Evolutionary conservation across 2,113 vertebrate genomes (phyloP), one percentile per base, ranked within the genome.

Genomic region (Lagopus leucura): DNA sequence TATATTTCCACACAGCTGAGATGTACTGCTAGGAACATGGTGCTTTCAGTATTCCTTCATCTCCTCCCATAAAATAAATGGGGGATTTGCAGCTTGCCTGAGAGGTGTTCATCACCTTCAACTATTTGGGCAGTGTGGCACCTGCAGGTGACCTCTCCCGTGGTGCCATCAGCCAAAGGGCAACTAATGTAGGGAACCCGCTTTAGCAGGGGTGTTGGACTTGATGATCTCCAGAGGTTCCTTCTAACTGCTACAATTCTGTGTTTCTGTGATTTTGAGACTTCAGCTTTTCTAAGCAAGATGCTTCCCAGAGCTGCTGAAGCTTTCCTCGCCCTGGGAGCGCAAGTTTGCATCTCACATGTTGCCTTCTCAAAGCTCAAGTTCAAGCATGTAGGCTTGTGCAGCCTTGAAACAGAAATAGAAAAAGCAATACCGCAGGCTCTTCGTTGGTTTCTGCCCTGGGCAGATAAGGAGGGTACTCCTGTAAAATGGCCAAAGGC

Each of bases 391-490:
- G 83, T n/a, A 73, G 48, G 11, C 34, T 84, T 28, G 13, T 38
- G 28, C 21, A 70, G 76, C 48, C 57, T n/a, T 69, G 40, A 45
- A 75, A 61, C 40, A 90, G 87, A 78, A 91, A 70, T 10, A 82
- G 73, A 86, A 90, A 66, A 65, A 43, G n/a, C 25, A 77, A 92
- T 52, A 90, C 85, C 76, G 1, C 85, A 91, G 48, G 38, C 36
- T 86, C 15, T 75, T 52, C 65, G 73, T 13, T 15, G 50, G 83
- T 66, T 91, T 92, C 91, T 96, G 96, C 86, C 82, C 25, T 7
- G 8, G 36, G 47, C 71, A 91, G 95, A 97, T 97, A 96, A 96
- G 75, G 74, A n/a, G 8, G 18, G 30, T 15, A 24, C 14, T 75
- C 72, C 34, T 64, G 78, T 61, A 81, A 89, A 76, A 8, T 42